Evolutionary conservation across 2,888 invertebrate species (phyloP), one percentile per base, ranked within the genome.

Genomic region (Drosophila demipolita): DNA sequence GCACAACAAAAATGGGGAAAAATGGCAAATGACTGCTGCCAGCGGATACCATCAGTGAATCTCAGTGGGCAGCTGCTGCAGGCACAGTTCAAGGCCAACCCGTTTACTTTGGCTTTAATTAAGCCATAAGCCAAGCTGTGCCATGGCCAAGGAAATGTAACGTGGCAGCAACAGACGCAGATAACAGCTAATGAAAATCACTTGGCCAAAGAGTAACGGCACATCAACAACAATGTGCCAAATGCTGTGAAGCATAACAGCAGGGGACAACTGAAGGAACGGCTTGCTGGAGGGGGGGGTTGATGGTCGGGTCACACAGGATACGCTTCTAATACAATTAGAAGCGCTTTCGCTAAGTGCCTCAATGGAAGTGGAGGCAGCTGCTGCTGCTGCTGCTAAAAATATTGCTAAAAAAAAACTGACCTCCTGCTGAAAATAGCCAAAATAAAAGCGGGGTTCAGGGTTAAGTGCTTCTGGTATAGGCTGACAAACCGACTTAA

Each of bases 301-400:
- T 32, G 6, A 29, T 60, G 71, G 49, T 17, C 12, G 48, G 64
- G 68, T 49, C 48, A 42, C 38, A 57, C 40, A 68, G 83, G 84
- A 89, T 78, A 86, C 85, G 78, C 85, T 87, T 73, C 84, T 89
- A 89, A 89, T 80, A 82, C 86, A 86, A 86, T 86, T 86, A 86
- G 81, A 80, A 80, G 80, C 85, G 85, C 87, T 89, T 87, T 78
- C 82, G 80, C 75, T 82, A 87, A 89, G 88, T 45, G 20, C 32
- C 15, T n/a, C 12, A 6, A 15, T 29, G 60, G 64, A 45, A 38
- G 29, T 42, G 23, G 36, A 38, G 65, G 45, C 64, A 73, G 58
- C 61, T 66, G 66, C 66, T 57, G 58, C 48, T 54, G 60, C 45
- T 48, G 11, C 45, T 48, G 7, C 45, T 40, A 26, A n/a, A n/a